Conservation (phyloP, 2,797 vertebrate genomes). For the Sparus aurata region DNA sequence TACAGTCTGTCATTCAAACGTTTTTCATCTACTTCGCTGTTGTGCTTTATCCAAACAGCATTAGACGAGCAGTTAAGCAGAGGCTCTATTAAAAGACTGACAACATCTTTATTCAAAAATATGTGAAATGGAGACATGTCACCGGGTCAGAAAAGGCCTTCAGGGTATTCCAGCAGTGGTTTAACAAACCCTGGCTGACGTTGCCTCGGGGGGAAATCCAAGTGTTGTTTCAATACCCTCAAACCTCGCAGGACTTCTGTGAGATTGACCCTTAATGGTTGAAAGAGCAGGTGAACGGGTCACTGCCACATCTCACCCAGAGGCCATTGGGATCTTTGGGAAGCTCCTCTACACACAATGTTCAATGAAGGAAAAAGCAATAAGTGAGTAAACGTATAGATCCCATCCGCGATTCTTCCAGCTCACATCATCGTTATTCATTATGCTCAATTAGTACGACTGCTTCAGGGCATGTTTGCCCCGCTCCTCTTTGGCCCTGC, state of each 20-base stretch:
- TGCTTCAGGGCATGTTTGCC: conserved; percentile 13
- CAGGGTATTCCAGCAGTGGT: not conserved
- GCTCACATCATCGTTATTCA: conserved; percentile 19
- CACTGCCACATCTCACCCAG: not conserved
- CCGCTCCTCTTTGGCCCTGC: not conserved
- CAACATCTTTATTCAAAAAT: not conserved
- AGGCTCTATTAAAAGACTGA: not conserved
- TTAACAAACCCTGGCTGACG: not conserved
- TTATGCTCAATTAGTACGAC: not conserved
- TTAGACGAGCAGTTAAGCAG: no score
- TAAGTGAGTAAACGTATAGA: not conserved
- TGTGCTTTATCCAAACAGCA: no score
- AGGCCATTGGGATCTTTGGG: not conserved
- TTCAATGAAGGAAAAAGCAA: not conserved
- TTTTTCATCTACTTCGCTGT: no score
- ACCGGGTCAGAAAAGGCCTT: not conserved
- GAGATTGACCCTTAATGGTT: not conserved
- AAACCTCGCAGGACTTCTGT: not conserved
- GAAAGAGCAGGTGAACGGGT: not conserved
- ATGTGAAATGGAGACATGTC: not conserved
- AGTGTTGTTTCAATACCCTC: not conserved
- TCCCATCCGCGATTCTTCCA: conserved; percentile 9
- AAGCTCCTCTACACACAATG: not conserved
- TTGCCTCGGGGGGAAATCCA: not conserved
- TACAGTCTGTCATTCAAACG: no score